These are phyloP conservation scores for Austrolebias charrua DNA, from an alignment of 2,797 vertebrate species.

Conservation along the genomic window DNA sequence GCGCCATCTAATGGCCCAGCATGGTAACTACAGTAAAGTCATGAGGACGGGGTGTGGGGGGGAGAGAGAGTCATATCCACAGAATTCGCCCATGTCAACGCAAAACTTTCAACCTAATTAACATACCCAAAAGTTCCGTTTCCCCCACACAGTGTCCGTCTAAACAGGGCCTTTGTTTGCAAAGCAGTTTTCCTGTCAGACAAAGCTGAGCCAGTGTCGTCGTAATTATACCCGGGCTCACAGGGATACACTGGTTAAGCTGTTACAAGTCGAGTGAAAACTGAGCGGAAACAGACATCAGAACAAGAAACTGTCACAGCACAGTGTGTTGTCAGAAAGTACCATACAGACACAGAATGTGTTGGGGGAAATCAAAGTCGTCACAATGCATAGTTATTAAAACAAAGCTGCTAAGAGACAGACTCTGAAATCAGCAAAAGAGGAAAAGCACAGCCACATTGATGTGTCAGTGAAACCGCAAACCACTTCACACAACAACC, in stretches of 20 bases:
- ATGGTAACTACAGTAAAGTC: no score
- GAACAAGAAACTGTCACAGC: conserved; percentile 52
- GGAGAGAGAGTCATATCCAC: no score
- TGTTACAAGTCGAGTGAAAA: conserved; percentile 56
- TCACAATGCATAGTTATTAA: conserved; percentile 51
- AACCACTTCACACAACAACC: conserved; percentile 8
- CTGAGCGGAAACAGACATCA: conserved; percentile 59
- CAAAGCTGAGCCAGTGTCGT: conserved; percentile 57
- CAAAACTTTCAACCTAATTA: no score
- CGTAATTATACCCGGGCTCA: conserved; percentile 65
- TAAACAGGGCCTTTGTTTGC: no score
- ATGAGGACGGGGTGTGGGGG: no score
- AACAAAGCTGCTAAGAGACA: conserved; percentile 18
- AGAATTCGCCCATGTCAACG: no score
- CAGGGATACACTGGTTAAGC: conserved; percentile 60
- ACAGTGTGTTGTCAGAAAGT: conserved; percentile 31
- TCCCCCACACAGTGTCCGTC: no score
- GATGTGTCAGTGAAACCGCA: conserved; percentile 13
- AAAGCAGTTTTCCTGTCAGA: conserved; percentile 62
- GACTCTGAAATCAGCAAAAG: conserved; percentile 16
- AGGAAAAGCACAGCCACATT: conserved; percentile 18
- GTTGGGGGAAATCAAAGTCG: conserved; percentile 39
- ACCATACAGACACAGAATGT: background rate
- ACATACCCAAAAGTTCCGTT: no score
- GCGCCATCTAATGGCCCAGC: no score